Conservation (phyloP, 2,113 vertebrate genomes). For the Gymnarchus niloticus region DNA sequence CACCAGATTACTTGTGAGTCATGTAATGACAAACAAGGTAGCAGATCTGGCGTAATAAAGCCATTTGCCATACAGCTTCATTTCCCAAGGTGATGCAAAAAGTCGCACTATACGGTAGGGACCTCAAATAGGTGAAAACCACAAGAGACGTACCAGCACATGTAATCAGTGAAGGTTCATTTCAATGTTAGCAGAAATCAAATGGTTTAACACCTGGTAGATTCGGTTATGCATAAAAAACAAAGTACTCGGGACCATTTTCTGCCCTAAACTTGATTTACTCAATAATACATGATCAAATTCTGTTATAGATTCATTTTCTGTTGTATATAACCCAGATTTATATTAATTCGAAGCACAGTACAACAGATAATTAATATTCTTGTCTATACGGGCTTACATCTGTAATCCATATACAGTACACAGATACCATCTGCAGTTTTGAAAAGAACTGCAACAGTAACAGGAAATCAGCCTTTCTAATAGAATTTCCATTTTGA, state of each 20-base stretch:
- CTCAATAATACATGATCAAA: not conserved
- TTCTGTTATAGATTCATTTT: not conserved
- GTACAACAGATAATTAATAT: slow-evolving; percentile 23
- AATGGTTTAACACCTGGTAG: not conserved
- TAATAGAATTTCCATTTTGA: slow-evolving; percentile 39
- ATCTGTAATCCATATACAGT: slow-evolving; percentile 39
- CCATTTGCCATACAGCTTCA: not conserved
- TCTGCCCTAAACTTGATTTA: not conserved
- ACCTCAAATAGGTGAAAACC: not conserved
- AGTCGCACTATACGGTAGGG: not conserved
- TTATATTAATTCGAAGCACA: not conserved
- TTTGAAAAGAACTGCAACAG: slow-evolving; percentile 24
- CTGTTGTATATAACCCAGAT: not conserved
- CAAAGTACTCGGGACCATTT: not conserved
- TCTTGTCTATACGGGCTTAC: slow-evolving; percentile 28
- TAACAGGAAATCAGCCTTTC: slow-evolving; percentile 36
- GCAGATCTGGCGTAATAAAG: not conserved
- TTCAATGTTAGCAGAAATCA: not conserved
- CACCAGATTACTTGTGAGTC: not conserved
- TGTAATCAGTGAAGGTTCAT: slow-evolving; percentile 13
- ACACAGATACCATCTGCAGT: slow-evolving; percentile 37
- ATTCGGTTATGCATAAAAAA: not conserved
- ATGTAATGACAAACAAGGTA: slow-evolving; percentile 17
- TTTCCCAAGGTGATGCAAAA: not conserved
- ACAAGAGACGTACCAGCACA: not conserved